phyloP scores from a whole-genome alignment of 2,797 vertebrate species.

The Enteromius thamalakanensis region DNA sequence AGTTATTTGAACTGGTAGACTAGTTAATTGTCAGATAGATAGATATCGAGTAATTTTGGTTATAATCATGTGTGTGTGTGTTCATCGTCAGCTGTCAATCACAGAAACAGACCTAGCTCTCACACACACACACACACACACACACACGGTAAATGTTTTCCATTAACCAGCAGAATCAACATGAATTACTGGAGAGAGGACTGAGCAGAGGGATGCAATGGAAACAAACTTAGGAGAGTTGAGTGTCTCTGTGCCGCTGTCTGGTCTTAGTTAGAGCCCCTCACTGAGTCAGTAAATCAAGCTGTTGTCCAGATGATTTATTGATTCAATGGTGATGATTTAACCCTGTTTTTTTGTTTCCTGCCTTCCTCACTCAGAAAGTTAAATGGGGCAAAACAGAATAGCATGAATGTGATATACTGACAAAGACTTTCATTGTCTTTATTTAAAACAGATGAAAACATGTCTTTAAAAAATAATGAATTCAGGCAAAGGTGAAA shows the following conservation, averaged over 20 bases:
- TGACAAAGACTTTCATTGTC: neutral
- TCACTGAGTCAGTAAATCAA: constrained; percentile 8
- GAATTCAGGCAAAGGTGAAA: neutral
- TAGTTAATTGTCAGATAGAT: neutral
- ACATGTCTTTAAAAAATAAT: neutral
- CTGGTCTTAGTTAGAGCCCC: constrained; percentile 36
- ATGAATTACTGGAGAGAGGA: constrained; percentile 2
- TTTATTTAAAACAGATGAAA: neutral
- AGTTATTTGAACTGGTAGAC: neutral
- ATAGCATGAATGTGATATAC: neutral
- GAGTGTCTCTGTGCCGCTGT: neutral
- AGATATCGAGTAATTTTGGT: neutral
- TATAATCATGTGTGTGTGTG: neutral
- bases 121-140: neutral
- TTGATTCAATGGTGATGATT: neutral
- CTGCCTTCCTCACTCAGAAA: neutral
- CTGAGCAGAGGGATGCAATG: neutral
- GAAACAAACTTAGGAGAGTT: neutral
- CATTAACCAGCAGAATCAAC: neutral
- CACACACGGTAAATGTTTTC: neutral
- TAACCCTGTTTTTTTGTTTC: constrained; percentile 3
- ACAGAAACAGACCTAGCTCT: neutral
- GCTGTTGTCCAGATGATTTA: constrained; percentile 7
- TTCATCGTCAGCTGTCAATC: neutral
- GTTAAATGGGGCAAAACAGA: neutral